Evolutionary conservation across 2,797 vertebrate species (phyloP), one percentile per base, ranked within the genome.

Genomic region (Babyrousa celebensis): DNA sequence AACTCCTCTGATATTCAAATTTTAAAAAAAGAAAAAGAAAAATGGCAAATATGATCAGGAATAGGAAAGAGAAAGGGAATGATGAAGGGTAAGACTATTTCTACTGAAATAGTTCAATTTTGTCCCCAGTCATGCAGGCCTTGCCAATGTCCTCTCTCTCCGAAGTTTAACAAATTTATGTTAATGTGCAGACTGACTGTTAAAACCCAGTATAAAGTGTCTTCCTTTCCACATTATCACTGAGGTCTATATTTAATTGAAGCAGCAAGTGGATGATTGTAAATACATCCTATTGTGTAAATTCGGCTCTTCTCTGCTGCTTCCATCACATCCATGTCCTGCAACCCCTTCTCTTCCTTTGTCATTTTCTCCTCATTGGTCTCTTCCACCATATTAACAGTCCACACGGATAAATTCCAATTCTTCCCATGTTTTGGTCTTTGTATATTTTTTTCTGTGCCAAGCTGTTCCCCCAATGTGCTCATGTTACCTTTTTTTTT

Each of bases 361-460:
- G 63, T 79, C 3, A 27, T 86, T 86, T 80, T 90, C 25, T 88
- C 20, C 77, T 62, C 27, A 91, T 72, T 36, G 75, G 2, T 83
- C 60, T 75, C 36, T 94, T 84, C 36, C 17, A 77, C 16, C 52
- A 82, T 67, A 84, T 29, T 68, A 48, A n/a, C 79, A 43, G 43
- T 52, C 29, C 48, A 54, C 29, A 52, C 52, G 71, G 40, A 52
- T 29, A 84, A 89, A 77, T 48, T 62, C 86, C 54, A 77, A 29
- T 52, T 94, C 70, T 68, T 89, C 52, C 40, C 36, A 77, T 62
- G 36, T 68, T 89, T 84, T 83, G 48, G 29, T 94, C 40, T 68
- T 89, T 85, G 48, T n/a, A 71, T 29, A 91, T 36, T 16, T 62
- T 65, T 84, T 88, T 78, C 65, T 29, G 23, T 58, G 65, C 63